phyloP scores from a whole-genome alignment of 1,140 invertebrate genomes.

The Gonioctena quinquepunctata region DNA sequence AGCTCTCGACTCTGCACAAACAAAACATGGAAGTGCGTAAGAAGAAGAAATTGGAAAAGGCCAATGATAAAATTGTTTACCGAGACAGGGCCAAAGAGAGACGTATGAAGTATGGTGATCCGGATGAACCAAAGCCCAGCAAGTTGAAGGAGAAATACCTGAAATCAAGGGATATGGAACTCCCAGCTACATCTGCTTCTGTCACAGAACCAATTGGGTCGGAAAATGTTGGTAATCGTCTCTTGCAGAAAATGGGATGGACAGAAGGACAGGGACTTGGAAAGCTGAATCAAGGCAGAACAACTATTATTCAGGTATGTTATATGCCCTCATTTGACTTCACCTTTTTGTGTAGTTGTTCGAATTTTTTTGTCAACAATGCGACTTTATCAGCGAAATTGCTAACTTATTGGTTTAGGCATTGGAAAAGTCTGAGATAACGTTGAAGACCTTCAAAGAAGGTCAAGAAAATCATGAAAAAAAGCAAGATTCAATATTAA shows the following conservation, averaged over 20 bases:
- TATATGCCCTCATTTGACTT: no score
- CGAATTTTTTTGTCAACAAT: no score
- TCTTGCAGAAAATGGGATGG: conserved; percentile 99
- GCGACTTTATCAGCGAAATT: no score
- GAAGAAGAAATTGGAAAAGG: conserved; percentile 39
- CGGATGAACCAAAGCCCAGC: conserved; percentile 75
- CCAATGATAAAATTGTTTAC: conserved; percentile 61
- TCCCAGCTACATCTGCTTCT: conserved; percentile 47
- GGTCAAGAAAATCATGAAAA: no score
- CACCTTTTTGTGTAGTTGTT: no score
- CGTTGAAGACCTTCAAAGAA: no score
- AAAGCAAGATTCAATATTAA: no score
- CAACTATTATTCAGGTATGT: conserved; percentile 84
- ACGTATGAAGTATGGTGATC: conserved; percentile 90
- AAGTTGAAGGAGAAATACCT: conserved; percentile 67
- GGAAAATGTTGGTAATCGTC: conserved; percentile 88
- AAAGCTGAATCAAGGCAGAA: conserved; percentile 89
- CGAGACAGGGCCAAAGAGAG: conserved; percentile 96
- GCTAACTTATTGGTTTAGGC: no score
- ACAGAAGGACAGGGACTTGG: conserved; percentile 93
- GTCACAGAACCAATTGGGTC: conserved; percentile 71
- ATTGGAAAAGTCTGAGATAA: no score
- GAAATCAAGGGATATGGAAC: conserved; percentile 52
- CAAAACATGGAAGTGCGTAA: conserved; percentile 75
- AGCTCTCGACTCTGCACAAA: conserved; percentile 94